Evolutionary conservation across 64 coral and sea anemone species (phyloP), one percentile per base, ranked within the genome.

Genomic region (Porites australiensis): DNA sequence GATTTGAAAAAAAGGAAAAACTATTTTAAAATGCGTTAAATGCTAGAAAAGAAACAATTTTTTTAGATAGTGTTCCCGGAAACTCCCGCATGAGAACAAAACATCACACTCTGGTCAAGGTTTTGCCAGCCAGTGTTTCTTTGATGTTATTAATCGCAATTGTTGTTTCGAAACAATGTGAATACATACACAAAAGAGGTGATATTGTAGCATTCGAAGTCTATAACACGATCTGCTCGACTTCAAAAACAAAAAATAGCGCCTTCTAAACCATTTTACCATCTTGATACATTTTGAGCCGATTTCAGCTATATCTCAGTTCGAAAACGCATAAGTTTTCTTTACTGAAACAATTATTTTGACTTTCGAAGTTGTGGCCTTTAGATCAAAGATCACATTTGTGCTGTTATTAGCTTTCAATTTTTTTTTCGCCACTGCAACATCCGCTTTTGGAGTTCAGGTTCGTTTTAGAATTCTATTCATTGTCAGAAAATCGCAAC

Each of bases 381-480:
- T 11, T 55, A 55, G 55, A 78, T 78, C 50, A 84, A 50, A 50
- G 81, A 51, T 84, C 81, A 68, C 44, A 84, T 84, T 84, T 84
- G 44, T 63, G 37, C 62, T 84, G 44, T 62, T 81, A 37, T 81
- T 27, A 81, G 12, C 62, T 15, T 61, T 81, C 62, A 20, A 37
- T 44, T 37, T 81, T 15, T 27, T 81, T 81, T 23, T 44, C n/a
- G 10, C 13, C 13, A 75, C 44, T 8, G 6, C 44, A 64, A 67
- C 81, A 84, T 64, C 47, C 68, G 81, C 45, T 55, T 20, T 47
- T 65, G 13, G 18, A 44, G 12, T 19, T 20, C 44, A 44, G 61
- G 12, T 49, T 84, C 81, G 43, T 66, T 84, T 49, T 52, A 49
- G 19, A 46, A 48, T 50, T 48, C 14, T 43, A 61, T 81, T 81